These are phyloP conservation scores for Champsocephalus gunnari DNA, from an alignment of 2,797 vertebrate genomes.

Conservation along the genomic window DNA sequence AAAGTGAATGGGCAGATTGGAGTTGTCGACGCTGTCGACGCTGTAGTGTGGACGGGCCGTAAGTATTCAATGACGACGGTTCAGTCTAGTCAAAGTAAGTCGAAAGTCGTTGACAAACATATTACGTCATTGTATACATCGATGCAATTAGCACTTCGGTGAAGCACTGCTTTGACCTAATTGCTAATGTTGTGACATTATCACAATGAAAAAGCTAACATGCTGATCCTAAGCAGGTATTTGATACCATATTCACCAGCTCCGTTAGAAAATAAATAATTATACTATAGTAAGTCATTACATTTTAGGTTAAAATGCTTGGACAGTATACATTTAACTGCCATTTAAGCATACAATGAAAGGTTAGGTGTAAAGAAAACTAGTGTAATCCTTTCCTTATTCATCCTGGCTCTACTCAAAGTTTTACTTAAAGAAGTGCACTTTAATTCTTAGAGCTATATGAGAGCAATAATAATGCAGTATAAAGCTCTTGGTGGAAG, in stretches of 20 bases:
- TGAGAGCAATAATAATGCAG: slow-evolving; percentile 12
- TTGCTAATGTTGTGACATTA: no score
- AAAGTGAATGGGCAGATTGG: no score
- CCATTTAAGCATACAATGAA: slow-evolving; percentile 6
- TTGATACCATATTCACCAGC: neutral
- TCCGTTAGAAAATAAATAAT: neutral
- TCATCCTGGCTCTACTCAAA: neutral
- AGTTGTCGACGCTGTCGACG: no score
- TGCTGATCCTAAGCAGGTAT: neutral
- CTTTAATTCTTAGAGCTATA: slow-evolving; percentile 1
- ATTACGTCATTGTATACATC: no score
- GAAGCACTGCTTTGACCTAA: no score
- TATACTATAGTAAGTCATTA: no score
- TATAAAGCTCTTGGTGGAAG: slow-evolving; percentile 17
- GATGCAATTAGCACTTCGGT: no score
- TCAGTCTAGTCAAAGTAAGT: no score
- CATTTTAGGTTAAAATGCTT: neutral
- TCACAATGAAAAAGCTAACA: neutral
- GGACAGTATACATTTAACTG: slow-evolving; percentile 15
- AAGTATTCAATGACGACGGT: no score
- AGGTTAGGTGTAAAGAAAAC: neutral
- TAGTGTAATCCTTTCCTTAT: neutral
- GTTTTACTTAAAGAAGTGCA: neutral
- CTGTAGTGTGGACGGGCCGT: no score
- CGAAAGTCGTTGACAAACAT: no score